Base-by-base conservation (phyloP, 2,113 vertebrate species). In the Penelope pileata region DNA sequence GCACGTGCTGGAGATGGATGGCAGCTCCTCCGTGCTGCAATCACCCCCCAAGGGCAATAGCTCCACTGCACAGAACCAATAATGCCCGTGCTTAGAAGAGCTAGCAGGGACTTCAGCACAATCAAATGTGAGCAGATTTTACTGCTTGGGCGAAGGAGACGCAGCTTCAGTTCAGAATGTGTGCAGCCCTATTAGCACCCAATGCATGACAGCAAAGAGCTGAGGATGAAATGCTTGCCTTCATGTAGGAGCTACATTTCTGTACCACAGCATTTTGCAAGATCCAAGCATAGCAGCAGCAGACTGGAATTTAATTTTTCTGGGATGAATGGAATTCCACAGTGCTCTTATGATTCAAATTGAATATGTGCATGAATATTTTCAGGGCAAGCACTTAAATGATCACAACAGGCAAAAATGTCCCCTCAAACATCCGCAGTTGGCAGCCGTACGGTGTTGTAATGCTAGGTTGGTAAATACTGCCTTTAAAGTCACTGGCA, bases 201-300 rank as follows among this genome's bases (percentile, higher is more conserved):
- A 63, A 47, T 18, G 9, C 38, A 76, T n/a, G 42, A 48, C 21
- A 76, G 22, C 36, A 73, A 67, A 86, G 30, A 38, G 24, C 18
- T 0, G 0, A 16, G 32, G 18, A 62, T 10, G 43, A 51, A 68
- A 50, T 0, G 0, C 18, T 29, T 29, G 16, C 48, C 30, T 64
- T 60, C 36, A 45, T 42, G 29, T 16, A 8, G 15, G 26, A 81
- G 42, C 26, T 47, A 7, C 1, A 0, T 34, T 62, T 66, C 62
- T 16, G 6, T 45, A 14, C 1, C 2, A 22, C 1, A 1, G 34
- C 1, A 0, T 43, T 87, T 69, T 79, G 22, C 2, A 3, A 76
- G 58, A 62, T 11, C 7, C 34, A 51, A 23, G 21, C 2, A 0
- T 7, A 23, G 62, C 67, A 68, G 48, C 59, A 34, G 42, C 47